Base-by-base conservation (phyloP, 1,140 invertebrate species). In the Lanistes nyassanus region DNA sequence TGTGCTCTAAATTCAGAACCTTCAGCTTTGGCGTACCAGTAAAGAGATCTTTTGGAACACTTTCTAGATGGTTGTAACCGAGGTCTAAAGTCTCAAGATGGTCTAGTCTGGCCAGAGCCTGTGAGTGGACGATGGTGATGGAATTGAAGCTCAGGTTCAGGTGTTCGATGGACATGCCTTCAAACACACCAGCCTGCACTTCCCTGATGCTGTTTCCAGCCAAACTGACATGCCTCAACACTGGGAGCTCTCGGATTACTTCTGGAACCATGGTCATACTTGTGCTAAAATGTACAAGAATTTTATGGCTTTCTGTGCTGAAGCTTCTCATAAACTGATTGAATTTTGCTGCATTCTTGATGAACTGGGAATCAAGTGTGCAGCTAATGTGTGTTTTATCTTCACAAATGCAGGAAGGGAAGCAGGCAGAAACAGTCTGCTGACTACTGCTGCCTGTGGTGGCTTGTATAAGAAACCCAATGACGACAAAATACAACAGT, bases 121-220 rank as follows among this genome's bases (percentile, higher is more conserved):
- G 51, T 56, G 62, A 42, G 5, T 74, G 53, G 19, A 80, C 53
- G 26, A 9, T 55, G 16, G 34, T 23, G 9, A 85, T 65, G 5
- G 75, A 53, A 74, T 85, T 85, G 62, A 76, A 21, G 70, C 81
- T 81, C 11, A 85, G 70, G 71, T 81, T 76, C 34, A 85, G 65
- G 16, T 56, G 66, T 3, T 16, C n/a, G 16, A 85, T 47, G 47
- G 62, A 64, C 74, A 75, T 68, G 21, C 65, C 65, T n/a, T 19
- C n/a, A 47, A 75, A 51, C 6, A 42, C 64, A 21, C 29, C 72
- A 29, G 39, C 55, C 37, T 58, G 64, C 53, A 75, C 74, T 21
- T 36, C 47, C 34, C 0, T 13, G 26, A 75, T 66, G 26, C 13
- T 23, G 62, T 75, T 67, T n/a, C 53, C 42, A 5, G 51, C 53